phyloP scores from a whole-genome alignment of 2,797 vertebrate genomes.

The Antennarius maculatus region DNA sequence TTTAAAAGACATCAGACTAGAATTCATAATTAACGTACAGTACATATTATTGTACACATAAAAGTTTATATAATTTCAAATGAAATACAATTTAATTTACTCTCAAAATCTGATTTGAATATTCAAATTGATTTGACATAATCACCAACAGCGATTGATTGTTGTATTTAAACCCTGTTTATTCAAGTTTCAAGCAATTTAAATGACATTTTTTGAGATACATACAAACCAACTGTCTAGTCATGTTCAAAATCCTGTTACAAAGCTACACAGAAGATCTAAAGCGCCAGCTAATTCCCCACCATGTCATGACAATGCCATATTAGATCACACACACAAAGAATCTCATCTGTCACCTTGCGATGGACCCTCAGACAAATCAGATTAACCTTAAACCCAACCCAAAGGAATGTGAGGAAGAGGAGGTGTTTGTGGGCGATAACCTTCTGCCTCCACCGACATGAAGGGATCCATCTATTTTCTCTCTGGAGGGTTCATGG shows the following conservation, averaged over 20 bases:
- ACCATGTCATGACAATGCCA: conserved; percentile 5
- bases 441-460: conserved; percentile 32
- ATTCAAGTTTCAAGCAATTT: too few relatives aligned
- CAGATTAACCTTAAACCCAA: conserved; percentile 37
- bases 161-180: too few relatives aligned
- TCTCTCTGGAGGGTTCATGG: conserved; percentile 74
- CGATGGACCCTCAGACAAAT: conserved; percentile 25
- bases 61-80: too few relatives aligned
- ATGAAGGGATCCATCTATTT: conserved; percentile 62
- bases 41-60: too few relatives aligned
- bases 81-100: too few relatives aligned
- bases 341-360: conserved; percentile 26
- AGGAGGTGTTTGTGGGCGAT: conserved; percentile 14
- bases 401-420: conserved; percentile 29
- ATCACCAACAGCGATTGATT: too few relatives aligned
- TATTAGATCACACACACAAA: conserved; percentile 37
- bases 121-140: too few relatives aligned
- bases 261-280: neutral
- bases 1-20: too few relatives aligned
- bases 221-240: too few relatives aligned
- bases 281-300: conserved; percentile 13
- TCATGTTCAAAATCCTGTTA: neutral
- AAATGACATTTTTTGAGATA: too few relatives aligned
- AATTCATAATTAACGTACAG: too few relatives aligned
- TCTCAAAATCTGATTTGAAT: too few relatives aligned